Base-by-base conservation (phyloP, 64 coral and sea anemone genomes). In the Stichodactyla mertensii region DNA sequence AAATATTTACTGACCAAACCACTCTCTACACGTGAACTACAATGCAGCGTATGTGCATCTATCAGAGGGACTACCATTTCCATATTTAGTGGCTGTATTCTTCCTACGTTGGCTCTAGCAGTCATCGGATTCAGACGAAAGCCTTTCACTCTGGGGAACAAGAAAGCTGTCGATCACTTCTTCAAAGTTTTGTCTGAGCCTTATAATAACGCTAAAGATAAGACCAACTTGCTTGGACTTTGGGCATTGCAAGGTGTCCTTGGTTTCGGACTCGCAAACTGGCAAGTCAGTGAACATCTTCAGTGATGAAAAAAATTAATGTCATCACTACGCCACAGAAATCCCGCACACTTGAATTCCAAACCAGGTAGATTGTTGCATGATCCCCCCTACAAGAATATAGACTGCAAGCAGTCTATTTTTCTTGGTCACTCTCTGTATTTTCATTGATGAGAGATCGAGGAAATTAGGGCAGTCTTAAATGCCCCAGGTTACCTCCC, bases 201-300 rank as follows among this genome's bases (percentile, higher is more conserved):
- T 0, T 95, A 95, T 82, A 89, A 64, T 64, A 45, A 45, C 36
- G 57, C 70, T 11, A 82, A 64, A 84, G 79, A 83, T 20, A 92
- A 77, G 19, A 22, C 84, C 54, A 89, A 80, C 8, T 74, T 95
- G 4, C 77, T 95, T 70, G 78, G 84, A 51, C 84, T 95, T 82
- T 74, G 77, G 16, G 78, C 18, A 7, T 51, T 92, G 13, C 93
- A 95, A 77, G 93, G 90, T 10, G 22, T 77, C 27, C 55, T 95
- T 85, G 93, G 90, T 16, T 89, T 89, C 67, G 93, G 85, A 45
- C 77, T 95, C 28, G 93, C 90, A 58, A 89, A 79, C 60, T 89
- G 91, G 55, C 78, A 92, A 82, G 83, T 88, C 23, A 92, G 52
- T 52, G 86, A 88, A 22, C 89, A 91, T 36, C 71, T 91, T 45